Conservation (phyloP, 2,797 vertebrate species). For the Pangasius mekongensis region DNA sequence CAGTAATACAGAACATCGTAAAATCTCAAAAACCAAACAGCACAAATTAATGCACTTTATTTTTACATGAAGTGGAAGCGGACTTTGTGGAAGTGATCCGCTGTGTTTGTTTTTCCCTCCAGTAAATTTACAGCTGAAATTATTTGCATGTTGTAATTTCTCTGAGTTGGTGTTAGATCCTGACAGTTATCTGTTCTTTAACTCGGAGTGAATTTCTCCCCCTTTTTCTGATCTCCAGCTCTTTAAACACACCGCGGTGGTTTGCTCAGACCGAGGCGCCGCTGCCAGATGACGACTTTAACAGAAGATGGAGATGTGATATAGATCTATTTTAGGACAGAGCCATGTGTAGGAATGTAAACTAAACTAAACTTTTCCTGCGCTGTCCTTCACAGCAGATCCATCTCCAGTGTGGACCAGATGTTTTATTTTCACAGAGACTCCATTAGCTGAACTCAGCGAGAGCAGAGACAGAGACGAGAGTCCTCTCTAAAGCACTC, state of each 20-base stretch:
- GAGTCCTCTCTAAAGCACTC: constrained; percentile 5
- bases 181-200: neutral
- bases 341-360: constrained; percentile 67
- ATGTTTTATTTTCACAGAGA: constrained; percentile 73
- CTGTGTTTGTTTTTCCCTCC: too few species aligned
- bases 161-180: neutral
- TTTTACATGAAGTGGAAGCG: neutral
- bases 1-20: neutral
- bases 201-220: neutral
- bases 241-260: neutral
- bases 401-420: constrained; percentile 59
- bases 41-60: neutral
- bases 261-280: neutral
- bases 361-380: constrained; percentile 73
- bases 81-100: too few species aligned
- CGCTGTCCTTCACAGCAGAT: constrained; percentile 73
- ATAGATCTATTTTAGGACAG: constrained; percentile 75
- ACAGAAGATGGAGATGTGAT: constrained; percentile 58
- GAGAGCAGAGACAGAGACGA: neutral
- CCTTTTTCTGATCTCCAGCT: neutral
- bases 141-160: too few species aligned
- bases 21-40: neutral
- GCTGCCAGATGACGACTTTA: constrained; percentile 30
- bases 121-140: too few species aligned
- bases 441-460: constrained; percentile 69